These are phyloP conservation scores for Meiosimyza decipiens DNA, from an alignment of 2,888 invertebrate species.

Conservation along the genomic window DNA sequence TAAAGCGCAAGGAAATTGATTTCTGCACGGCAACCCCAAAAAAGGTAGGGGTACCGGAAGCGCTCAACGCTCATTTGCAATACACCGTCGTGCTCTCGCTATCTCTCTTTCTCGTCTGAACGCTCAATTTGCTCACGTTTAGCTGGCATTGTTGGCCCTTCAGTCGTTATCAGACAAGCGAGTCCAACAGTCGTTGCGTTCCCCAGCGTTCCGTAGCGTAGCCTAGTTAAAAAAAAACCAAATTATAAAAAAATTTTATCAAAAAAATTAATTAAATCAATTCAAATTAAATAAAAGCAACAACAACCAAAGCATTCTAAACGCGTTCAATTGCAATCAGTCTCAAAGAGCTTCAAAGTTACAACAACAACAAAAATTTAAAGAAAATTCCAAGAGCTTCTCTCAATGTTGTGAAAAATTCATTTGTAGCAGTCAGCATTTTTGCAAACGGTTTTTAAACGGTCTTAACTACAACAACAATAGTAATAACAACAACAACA, in stretches of 20 bases:
- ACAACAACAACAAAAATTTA: conserved; percentile 41
- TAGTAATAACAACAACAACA: not conserved
- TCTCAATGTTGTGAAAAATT: conserved; percentile 58
- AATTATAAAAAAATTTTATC: conserved; percentile 32
- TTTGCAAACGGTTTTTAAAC: not conserved
- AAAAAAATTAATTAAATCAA: too few relatives aligned
- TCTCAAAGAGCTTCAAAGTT: conserved; percentile 59
- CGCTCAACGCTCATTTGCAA: conserved; percentile 9
- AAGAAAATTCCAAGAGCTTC: conserved; percentile 59
- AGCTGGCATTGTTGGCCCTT: conserved; percentile 53
- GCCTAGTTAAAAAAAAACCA: conserved; percentile 55
- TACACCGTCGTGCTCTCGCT: conserved; percentile 5
- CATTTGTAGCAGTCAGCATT: conserved; percentile 40
- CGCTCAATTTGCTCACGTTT: conserved; percentile 18
- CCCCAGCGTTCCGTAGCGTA: conserved; percentile 61
- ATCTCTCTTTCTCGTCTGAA: conserved; percentile 6
- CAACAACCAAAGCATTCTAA: conserved; percentile 41
- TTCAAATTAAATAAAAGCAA: conserved; percentile 40
- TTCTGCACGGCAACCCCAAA: conserved; percentile 44
- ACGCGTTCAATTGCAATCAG: conserved; percentile 62
- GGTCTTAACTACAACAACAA: not conserved
- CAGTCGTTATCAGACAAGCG: conserved; percentile 66
- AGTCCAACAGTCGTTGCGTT: conserved; percentile 66
- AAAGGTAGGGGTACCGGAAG: conserved; percentile 1
- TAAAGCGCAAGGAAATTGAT: conserved; percentile 35